Evolutionary conservation across 1,140 invertebrate species (phyloP), one percentile per base, ranked within the genome.

Genomic region (Agrypnia vestita): DNA sequence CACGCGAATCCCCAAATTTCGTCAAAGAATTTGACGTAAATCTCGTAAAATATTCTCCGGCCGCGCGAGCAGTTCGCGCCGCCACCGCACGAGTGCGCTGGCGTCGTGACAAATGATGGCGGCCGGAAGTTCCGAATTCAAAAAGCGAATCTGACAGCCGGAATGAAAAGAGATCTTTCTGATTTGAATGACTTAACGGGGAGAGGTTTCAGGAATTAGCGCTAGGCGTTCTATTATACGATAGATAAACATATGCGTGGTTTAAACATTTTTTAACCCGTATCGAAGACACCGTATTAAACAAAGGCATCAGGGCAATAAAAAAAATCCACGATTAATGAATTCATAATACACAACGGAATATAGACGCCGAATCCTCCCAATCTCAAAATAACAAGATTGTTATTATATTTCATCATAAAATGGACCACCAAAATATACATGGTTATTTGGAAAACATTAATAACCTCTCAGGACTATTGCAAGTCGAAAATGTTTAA

Each of bases 141-240:
- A 61, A 75, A 75, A 75, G 73, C 73, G 43, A 61, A 75, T 61
- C 44, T 76, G 74, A 64, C 55, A 64, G 35, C 55, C 53, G 71
- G 53, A 74, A 74, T 74, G 19, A 74, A 59, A 59, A 74, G 25
- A 74, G 49, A 55, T 56, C 43, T 55, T 56, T 56, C 51, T 15
- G 51, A 71, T 71, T 43, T 67, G 25, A 59, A 59, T 11, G 62
- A 67, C 13, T 47, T 25, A 44, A 11, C 25, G 11, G 13, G 13
- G 25, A 35, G 25, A 35, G 25, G 35, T 47, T 17, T 17, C 7
- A 15, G n/a, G 35, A 15, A 67, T 15, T 46, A 67, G 11, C 21
- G 17, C 15, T 15, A 11, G 17, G 21, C n/a, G 53, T 56, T 53
- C 13, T 53, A n/a, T 53, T 3, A 4, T 17, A 15, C 11, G 10